Conservation (phyloP, 2,113 vertebrate species). For the Pardalotus punctatus region DNA sequence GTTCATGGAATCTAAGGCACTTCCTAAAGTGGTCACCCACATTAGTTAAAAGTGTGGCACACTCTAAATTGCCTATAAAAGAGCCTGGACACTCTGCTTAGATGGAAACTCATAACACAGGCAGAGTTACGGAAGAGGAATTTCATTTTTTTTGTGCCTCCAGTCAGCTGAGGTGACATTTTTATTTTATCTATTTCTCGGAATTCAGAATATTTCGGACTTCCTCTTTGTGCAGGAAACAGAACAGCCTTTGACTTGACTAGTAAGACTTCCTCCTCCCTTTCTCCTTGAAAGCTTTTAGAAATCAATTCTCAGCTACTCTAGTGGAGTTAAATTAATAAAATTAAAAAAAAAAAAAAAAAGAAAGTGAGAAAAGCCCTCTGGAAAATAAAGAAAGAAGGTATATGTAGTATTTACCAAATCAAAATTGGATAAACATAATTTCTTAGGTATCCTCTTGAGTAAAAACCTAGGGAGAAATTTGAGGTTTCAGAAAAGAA, state of each 20-base stretch:
- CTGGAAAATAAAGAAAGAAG: not conserved
- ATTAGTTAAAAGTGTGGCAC: not conserved
- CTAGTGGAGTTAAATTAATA: not conserved
- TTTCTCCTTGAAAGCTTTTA: not conserved
- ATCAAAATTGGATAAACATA: not conserved
- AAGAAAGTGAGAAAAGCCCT: not conserved
- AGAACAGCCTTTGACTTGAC: not conserved
- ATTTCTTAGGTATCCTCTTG: not conserved
- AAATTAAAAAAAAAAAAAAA: not conserved
- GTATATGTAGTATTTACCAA: not conserved
- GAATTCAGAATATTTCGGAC: slow-evolving; percentile 16
- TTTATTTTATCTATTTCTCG: slow-evolving; percentile 17
- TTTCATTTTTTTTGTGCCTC: not conserved
- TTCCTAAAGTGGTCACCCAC: not conserved
- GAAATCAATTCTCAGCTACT: not conserved
- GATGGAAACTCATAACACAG: not conserved
- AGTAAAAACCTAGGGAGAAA: not conserved
- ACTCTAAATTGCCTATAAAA: not conserved
- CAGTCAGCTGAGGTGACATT: not conserved
- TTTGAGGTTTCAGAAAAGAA: not conserved
- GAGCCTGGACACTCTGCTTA: not conserved
- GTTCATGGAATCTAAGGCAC: not conserved
- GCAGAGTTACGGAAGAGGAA: not conserved
- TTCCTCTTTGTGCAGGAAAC: slow-evolving; percentile 37
- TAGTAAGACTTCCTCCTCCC: slow-evolving; percentile 7